Conservation (phyloP, 2,888 invertebrate genomes). For the Coecobrya sp. region DNA sequence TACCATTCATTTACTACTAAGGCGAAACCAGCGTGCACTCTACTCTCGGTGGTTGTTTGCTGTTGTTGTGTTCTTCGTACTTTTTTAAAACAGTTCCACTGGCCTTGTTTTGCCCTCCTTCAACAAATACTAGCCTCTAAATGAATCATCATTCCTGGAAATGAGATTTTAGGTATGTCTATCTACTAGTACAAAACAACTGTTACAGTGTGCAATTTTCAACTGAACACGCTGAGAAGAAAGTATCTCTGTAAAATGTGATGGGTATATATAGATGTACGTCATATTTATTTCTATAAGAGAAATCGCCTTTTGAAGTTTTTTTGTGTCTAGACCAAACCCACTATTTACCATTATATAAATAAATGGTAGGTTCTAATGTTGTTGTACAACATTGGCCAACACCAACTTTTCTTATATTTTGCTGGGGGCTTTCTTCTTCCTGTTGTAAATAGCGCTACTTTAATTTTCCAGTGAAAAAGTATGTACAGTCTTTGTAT, state of each 20-base stretch:
- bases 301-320: background rate
- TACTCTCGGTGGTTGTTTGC: constrained; percentile 6
- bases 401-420: constrained; percentile 29
- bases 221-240: background rate
- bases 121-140: constrained; percentile 65
- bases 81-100: constrained; percentile 40
- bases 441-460: constrained; percentile 2
- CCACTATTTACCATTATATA: constrained; percentile 22
- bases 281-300: background rate
- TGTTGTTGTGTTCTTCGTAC: constrained; percentile 10
- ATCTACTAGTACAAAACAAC: background rate
- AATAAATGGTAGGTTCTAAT: constrained; percentile 20
- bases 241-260: constrained; percentile 7
- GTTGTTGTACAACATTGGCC: constrained; percentile 28
- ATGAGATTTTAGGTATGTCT: constrained; percentile 74
- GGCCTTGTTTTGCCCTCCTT: constrained; percentile 48
- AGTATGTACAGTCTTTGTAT: background rate
- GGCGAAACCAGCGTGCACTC: background rate
- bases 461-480: constrained; percentile 19
- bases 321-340: background rate
- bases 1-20: constrained; percentile 11
- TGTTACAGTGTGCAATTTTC: constrained; percentile 4
- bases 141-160: constrained; percentile 78
- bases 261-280: background rate
- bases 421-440: constrained; percentile 45